Conservation (phyloP, 2,797 vertebrate species). For the Tenualosa ilisha region DNA sequence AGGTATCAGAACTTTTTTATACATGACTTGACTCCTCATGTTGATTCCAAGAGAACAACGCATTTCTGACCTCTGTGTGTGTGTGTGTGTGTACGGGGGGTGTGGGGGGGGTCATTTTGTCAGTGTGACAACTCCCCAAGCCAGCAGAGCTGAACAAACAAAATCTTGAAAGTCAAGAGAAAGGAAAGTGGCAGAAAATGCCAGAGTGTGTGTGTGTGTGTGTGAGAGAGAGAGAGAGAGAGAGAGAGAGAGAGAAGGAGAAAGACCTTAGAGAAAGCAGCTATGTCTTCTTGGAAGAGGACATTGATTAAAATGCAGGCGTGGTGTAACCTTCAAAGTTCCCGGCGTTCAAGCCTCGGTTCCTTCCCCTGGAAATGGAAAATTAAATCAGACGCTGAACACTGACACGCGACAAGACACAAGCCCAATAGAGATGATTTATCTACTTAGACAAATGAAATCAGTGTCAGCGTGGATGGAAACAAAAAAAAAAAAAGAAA, state of each 20-base stretch:
- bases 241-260: slow-evolving; percentile 32
- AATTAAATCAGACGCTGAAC: slow-evolving; percentile 82
- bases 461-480: slow-evolving; percentile 76
- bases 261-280: not conserved
- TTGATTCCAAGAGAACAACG: not conserved
- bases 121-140: not conserved
- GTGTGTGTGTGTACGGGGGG: not conserved
- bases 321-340: slow-evolving; percentile 73
- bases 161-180: slow-evolving; percentile 9
- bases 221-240: not conserved
- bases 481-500: slow-evolving; percentile 57
- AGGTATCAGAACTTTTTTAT: not conserved
- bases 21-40: not conserved
- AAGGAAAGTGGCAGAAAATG: not conserved
- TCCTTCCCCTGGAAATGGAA: slow-evolving; percentile 68
- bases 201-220: not conserved
- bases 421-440: slow-evolving; percentile 83
- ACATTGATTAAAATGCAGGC: slow-evolving; percentile 76
- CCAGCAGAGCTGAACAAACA: slow-evolving; percentile 10
- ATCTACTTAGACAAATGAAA: slow-evolving; percentile 86
- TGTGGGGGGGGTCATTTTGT: not conserved
- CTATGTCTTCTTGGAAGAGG: not conserved
- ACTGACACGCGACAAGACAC: slow-evolving; percentile 73
- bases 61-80: not conserved
- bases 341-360: slow-evolving; percentile 69